phyloP scores from a whole-genome alignment of 2,888 invertebrate species.

The Parascotia fuliginaria region DNA sequence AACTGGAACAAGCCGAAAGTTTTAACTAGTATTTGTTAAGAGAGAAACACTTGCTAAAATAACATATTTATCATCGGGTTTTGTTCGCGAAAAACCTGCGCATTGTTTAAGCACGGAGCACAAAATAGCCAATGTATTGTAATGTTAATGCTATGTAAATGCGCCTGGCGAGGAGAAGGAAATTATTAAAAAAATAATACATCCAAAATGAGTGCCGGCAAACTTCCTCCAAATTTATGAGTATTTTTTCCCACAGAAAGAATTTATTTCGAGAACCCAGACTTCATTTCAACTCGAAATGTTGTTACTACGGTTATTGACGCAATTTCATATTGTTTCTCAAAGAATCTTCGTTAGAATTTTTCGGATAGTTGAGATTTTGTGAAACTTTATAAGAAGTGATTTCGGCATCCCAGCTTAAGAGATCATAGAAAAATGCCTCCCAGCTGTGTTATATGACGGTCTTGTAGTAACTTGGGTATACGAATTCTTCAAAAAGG shows the following conservation, averaged over 20 bases:
- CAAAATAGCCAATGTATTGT: constrained; percentile 52
- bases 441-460: constrained; percentile 4
- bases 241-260: constrained; percentile 21
- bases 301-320: constrained; percentile 35
- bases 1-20: constrained; percentile 15
- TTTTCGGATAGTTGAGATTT: constrained; percentile 19
- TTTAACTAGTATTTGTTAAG: constrained; percentile 29
- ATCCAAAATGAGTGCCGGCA: constrained; percentile 25
- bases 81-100: constrained; percentile 34
- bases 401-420: constrained; percentile 7
- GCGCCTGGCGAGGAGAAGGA: constrained; percentile 34
- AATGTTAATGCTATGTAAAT: constrained; percentile 66
- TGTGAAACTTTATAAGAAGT: constrained; percentile 18
- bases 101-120: constrained; percentile 35
- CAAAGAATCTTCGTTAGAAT: constrained; percentile 18
- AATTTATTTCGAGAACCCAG: constrained; percentile 26
- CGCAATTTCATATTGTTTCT: constrained; percentile 39
- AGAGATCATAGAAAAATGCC: constrained; percentile 7
- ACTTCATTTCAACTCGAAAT: constrained; percentile 35
- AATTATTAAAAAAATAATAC: constrained; percentile 49
- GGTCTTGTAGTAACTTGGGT: not conserved
- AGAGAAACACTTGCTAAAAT: constrained; percentile 35
- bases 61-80: constrained; percentile 44
- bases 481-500: not conserved
- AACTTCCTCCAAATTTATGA: constrained; percentile 29